Percentiles rank a stretch among this genome's conserved stretches.
Conservation (phyloP, 2,113 vertebrate species). For the Geothlypis trichas region DNA sequence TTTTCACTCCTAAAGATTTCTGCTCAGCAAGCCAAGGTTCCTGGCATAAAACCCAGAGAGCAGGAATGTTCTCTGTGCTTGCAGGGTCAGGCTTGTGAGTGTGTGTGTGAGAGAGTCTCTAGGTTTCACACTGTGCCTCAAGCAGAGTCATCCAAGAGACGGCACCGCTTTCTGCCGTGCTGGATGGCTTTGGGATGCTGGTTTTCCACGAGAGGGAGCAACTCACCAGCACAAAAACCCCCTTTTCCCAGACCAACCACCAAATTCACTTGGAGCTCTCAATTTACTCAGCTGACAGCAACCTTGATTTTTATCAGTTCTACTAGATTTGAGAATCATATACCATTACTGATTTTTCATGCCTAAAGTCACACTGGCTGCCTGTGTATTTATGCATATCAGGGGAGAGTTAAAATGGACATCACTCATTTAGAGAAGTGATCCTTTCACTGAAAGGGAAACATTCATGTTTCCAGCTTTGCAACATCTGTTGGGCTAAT, state of each 20-base stretch:
- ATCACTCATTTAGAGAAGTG: conserved; percentile 51
- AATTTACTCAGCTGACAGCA: conserved; percentile 69
- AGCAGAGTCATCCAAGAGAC: background rate
- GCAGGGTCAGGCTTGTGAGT: background rate
- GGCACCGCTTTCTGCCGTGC: fast-evolving
- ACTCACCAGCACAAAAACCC: conserved; percentile 74
- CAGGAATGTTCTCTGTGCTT: background rate
- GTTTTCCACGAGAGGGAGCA: conserved; percentile 82
- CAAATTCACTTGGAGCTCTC: conserved; percentile 67
- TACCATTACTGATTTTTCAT: conserved; percentile 64
- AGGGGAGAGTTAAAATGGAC: conserved; percentile 35
- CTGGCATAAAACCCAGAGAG: background rate
- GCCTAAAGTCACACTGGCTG: conserved; percentile 42
- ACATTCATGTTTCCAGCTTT: conserved; percentile 43
- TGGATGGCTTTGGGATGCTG: background rate
- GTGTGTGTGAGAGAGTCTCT: background rate
- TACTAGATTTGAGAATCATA: conserved; percentile 64
- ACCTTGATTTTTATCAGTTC: conserved; percentile 73
- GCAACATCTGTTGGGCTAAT: conserved; percentile 66
- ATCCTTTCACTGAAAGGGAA: conserved; percentile 62
- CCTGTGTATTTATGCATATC: background rate
- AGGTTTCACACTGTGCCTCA: background rate
- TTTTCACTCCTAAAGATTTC: background rate
- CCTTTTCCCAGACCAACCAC: conserved; percentile 30
- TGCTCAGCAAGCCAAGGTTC: conserved; percentile 9